phyloP scores from a whole-genome alignment of 2,888 invertebrate genomes.

The Megalurothrips usitatus region DNA sequence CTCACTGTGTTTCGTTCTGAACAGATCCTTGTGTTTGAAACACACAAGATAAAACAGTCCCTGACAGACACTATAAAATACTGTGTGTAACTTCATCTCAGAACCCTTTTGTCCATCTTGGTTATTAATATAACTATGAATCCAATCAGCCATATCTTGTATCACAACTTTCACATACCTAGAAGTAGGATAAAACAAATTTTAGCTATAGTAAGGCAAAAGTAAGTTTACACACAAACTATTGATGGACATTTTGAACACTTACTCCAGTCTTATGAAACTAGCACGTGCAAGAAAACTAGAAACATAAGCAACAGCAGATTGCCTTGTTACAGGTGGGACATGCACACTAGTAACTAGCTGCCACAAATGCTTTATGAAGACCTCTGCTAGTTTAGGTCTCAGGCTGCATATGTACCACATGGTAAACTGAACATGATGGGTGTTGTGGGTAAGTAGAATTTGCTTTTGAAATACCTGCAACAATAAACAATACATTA shows the following conservation, averaged over 20 bases:
- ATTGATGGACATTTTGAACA: constrained; percentile 33
- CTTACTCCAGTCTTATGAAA: constrained; percentile 59
- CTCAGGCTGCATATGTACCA: constrained; percentile 70
- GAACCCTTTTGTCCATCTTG: constrained; percentile 46
- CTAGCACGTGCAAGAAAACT: constrained; percentile 67
- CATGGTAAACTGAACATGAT: constrained; percentile 71
- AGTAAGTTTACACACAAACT: constrained; percentile 21
- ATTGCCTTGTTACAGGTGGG: constrained; percentile 60
- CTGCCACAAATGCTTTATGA: constrained; percentile 67
- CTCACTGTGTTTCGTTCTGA: constrained; percentile 71
- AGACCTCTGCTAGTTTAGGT: constrained; percentile 55
- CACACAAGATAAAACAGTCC: constrained; percentile 88
- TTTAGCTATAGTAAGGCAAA: constrained; percentile 33
- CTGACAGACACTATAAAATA: constrained; percentile 91
- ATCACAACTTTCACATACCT: constrained; percentile 63
- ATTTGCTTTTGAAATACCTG: constrained; percentile 68
- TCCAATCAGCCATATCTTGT: constrained; percentile 73
- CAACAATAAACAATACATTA: constrained; percentile 30
- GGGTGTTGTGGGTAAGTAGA: constrained; percentile 75
- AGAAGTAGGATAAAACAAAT: constrained; percentile 40
- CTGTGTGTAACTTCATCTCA: constrained; percentile 68
- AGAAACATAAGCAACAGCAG: constrained; percentile 67
- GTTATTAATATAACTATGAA: constrained; percentile 72
- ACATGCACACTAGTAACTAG: constrained; percentile 64
- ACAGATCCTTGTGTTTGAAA: constrained; percentile 80